Base-by-base conservation (phyloP, 2,113 vertebrate genomes). In the Corythaixoides concolor region DNA sequence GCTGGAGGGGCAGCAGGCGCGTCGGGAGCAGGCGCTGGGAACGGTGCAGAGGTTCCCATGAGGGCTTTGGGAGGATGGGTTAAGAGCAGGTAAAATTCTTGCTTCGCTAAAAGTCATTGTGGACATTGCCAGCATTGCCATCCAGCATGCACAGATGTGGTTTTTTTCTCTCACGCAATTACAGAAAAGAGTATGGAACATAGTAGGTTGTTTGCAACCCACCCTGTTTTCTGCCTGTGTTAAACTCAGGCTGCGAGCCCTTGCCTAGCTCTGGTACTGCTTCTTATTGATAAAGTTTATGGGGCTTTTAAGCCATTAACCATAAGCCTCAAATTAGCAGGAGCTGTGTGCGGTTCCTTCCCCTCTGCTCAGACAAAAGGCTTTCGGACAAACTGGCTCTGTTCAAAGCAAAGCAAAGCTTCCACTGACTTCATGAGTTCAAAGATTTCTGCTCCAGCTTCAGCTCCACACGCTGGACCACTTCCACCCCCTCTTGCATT, bases 1-100 rank as follows among this genome's bases (percentile, higher is more conserved):
- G 13, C 24, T n/a, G 45, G 22, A 2, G 23, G 19, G 55, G 30
- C 2, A 1, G 11, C 1, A 16, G 45, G 37, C 53, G 79, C 1
- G 0, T 4, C 0, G n/a, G 60, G 52, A 82, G 52, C 55, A 39
- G 55, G 17, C 6, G 17, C 70, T 58, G 66, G 66, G 39, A 73
- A 69, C 0, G 0, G 12, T 8, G 68, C 39, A 64, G 9, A 55
- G n/a, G 30, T 12, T 76, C 70, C 66, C 1, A 2, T 0, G 2
- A 66, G 55, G 68, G 35, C 55, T 90, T 37, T 59, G 27, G 41
- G 67, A 91, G 23, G 52, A 83, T 2, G 8, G 50, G 12, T 20
- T 50, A 69, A 77, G 49, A 79, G 67, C 0, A 0, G n/a, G n/a
- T 72, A 45, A 30, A 78, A 74, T 59, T 77, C 75, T 83, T 69